These are phyloP conservation scores for Graphium colonna DNA, from an alignment of 2,888 invertebrate genomes.

Conservation along the genomic window DNA sequence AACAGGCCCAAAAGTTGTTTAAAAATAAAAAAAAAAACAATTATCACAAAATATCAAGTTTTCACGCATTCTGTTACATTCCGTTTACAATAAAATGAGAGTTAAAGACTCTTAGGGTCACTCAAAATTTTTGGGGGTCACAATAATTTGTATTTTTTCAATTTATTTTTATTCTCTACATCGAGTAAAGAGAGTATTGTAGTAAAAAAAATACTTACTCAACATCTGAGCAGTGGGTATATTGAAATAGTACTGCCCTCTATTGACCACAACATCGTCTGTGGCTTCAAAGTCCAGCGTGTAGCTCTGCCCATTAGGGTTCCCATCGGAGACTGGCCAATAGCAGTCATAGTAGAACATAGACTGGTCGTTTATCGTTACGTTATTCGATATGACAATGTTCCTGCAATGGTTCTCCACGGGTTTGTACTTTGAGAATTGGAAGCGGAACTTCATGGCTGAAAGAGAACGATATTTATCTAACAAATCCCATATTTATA, in stretches of 20 bases:
- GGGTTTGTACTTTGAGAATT: slow-evolving; percentile 41
- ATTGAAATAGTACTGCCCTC: slow-evolving; percentile 67
- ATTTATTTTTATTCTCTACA: no score
- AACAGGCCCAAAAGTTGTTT: no score
- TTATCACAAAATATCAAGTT: no score
- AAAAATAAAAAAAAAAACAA: no score
- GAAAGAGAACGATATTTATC: no score
- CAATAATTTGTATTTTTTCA: no score
- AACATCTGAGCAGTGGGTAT: slow-evolving; percentile 65
- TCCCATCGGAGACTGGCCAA: slow-evolving; percentile 54
- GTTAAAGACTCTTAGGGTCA: no score
- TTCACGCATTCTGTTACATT: no score
- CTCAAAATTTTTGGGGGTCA: no score
- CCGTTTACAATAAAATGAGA: no score
- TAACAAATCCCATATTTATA: no score
- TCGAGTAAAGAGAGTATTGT: no score
- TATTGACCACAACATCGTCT: slow-evolving; percentile 53
- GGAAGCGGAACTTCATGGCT: slow-evolving; percentile 72
- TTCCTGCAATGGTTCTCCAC: slow-evolving; percentile 61
- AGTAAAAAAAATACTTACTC: slow-evolving; percentile 67
- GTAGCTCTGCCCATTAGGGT: slow-evolving; percentile 54
- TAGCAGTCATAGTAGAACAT: slow-evolving; percentile 71
- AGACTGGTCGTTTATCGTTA: slow-evolving; percentile 58
- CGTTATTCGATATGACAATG: slow-evolving; percentile 59
- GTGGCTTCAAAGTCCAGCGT: slow-evolving; percentile 66